These are phyloP conservation scores for Anhinga rufa DNA, from an alignment of 2,113 vertebrate genomes.

Conservation along the genomic window DNA sequence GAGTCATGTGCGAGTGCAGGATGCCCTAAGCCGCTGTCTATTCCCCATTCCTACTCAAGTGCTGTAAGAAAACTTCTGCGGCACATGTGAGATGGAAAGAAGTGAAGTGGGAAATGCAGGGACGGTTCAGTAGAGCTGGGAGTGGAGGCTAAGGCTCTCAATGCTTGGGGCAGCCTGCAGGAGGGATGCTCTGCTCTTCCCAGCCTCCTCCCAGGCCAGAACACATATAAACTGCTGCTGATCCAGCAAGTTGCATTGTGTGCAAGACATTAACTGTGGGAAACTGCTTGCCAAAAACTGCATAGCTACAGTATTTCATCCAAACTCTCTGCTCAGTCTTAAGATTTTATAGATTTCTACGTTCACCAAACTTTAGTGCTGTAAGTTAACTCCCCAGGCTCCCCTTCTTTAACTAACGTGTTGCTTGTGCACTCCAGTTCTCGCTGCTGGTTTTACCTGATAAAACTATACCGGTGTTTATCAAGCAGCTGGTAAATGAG, in stretches of 20 bases:
- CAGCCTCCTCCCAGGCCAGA: background rate
- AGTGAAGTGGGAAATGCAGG: background rate
- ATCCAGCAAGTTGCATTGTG: background rate
- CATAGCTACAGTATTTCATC: background rate
- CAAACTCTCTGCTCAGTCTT: background rate
- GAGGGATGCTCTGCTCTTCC: background rate
- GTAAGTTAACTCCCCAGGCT: background rate
- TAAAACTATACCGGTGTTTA: background rate
- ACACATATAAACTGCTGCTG: background rate
- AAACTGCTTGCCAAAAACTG: background rate
- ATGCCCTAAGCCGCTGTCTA: background rate
- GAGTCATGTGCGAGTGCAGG: background rate
- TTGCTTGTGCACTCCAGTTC: background rate
- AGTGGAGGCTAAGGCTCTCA: background rate
- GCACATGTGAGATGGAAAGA: background rate
- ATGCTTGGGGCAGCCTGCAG: fast-evolving
- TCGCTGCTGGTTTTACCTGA: background rate
- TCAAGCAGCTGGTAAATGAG: background rate
- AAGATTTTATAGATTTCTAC: background rate
- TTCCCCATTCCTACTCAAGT: background rate
- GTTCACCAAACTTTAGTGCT: background rate
- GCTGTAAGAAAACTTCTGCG: background rate
- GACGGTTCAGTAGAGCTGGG: background rate
- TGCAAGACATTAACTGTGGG: background rate
- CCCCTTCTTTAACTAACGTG: background rate